Evolutionary conservation across 2,888 invertebrate genomes (phyloP), one percentile per base, ranked within the genome.

Genomic region (Drosophila recens): DNA sequence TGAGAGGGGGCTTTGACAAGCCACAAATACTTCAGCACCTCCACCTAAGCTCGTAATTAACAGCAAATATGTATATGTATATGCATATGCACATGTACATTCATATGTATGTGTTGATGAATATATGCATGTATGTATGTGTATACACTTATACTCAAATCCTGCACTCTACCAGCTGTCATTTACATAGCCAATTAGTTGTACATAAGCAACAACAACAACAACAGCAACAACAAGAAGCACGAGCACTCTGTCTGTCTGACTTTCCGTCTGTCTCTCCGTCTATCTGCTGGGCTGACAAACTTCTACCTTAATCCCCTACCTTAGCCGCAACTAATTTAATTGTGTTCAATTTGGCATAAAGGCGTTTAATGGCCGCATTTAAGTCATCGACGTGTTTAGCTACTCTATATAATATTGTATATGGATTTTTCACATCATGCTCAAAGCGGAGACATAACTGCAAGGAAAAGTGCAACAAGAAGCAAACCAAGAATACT

Each of bases 311-410:
- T 77, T 87, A 87, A 84, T 87, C 86, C 84, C 70, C 62, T 54
- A 68, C 72, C 82, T 27, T 27, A 75, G 78, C 87, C 86, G 78
- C 87, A 86, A 83, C 87, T 87, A 86, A 86, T 86, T 86, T 87
- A 85, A 86, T 86, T 86, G 83, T 87, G 85, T 85, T 87, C 87
- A 86, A 86, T 86, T 86, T 86, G 80, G 82, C 85, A 86, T 86
- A 80, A 83, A 83, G 86, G 71, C 86, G 78, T 80, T 81, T 82
- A 83, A 82, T 80, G 84, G 51, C 63, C 40, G 43, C 45, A 58
- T 52, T 46, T 33, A 4, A 49, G 40, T 27, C 30, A 43, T 52
- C 52, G 38, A 52, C 11, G 30, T 38, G 11, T 23, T 36, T 23
- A 46, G 36, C 57, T 23, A 58, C 46, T 30, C 27, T 49, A 48